These are phyloP conservation scores for Cryptotis parvus DNA, from an alignment of 2,113 vertebrate species.

Conservation along the genomic window DNA sequence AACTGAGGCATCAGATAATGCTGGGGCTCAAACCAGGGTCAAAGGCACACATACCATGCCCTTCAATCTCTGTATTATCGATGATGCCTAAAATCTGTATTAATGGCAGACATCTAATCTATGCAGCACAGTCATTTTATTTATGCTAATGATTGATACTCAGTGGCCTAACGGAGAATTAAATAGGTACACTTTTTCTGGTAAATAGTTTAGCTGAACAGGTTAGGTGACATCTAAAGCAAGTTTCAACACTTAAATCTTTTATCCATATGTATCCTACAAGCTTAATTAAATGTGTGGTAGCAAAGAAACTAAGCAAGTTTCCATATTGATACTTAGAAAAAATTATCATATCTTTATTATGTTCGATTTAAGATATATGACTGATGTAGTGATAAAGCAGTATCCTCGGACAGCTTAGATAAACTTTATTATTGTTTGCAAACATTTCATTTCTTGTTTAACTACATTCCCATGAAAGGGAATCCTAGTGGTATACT, in stretches of 20 bases:
- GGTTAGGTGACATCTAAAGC: not conserved
- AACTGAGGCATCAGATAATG: too few relatives aligned
- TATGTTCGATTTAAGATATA: not conserved
- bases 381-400: not conserved
- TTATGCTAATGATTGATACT: not conserved
- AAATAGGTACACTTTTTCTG: not conserved
- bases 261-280: not conserved
- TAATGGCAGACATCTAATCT: not conserved
- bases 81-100: constrained; percentile 17
- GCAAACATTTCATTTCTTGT: not conserved
- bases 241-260: not conserved
- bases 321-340: not conserved
- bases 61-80: too few relatives aligned
- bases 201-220: not conserved
- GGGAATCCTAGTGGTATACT: not conserved
- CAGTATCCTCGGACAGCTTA: not conserved
- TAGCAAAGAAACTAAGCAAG: not conserved
- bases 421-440: not conserved
- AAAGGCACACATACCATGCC: too few relatives aligned
- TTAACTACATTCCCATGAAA: not conserved
- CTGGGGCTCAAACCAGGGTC: not conserved
- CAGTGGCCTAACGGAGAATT: not conserved
- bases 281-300: too few relatives aligned
- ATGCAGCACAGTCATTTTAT: not conserved
- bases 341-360: not conserved